phyloP scores from a whole-genome alignment of 2,113 vertebrate genomes.

The Aleadryas rufinucha region DNA sequence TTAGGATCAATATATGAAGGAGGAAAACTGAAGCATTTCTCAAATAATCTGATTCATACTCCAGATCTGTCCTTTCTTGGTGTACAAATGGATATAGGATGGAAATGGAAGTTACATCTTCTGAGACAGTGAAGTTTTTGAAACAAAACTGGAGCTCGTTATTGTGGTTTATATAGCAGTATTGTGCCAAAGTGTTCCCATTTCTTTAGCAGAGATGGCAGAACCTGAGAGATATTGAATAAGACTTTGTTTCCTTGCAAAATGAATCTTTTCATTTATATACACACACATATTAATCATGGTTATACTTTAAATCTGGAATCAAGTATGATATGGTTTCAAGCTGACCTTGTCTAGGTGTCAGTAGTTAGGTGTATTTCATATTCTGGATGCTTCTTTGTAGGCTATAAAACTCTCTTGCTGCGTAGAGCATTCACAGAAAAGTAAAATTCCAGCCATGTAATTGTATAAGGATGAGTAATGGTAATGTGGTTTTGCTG shows the following conservation, averaged over 20 bases:
- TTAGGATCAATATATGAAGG: neutral
- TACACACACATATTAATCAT: neutral
- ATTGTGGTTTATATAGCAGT: neutral
- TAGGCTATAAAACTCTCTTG: slow-evolving; percentile 10
- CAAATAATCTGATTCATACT: neutral
- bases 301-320: neutral
- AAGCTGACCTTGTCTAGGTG: neutral
- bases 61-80: neutral
- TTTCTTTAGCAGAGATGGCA: neutral
- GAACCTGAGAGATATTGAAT: neutral
- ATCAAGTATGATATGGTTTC: neutral
- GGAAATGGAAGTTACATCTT: neutral
- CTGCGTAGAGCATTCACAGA: neutral
- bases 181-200: neutral
- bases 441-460: neutral
- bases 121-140: neutral
- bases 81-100: neutral
- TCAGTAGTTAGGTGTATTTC: neutral
- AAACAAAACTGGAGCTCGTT: neutral
- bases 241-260: neutral
- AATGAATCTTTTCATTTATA: neutral
- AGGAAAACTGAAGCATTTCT: neutral
- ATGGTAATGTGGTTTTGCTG: neutral
- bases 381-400: neutral
- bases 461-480: neutral